Evolutionary conservation across 2,797 vertebrate genomes (phyloP), one percentile per base, ranked within the genome.

Genomic region (Heterohyrax brucei): DNA sequence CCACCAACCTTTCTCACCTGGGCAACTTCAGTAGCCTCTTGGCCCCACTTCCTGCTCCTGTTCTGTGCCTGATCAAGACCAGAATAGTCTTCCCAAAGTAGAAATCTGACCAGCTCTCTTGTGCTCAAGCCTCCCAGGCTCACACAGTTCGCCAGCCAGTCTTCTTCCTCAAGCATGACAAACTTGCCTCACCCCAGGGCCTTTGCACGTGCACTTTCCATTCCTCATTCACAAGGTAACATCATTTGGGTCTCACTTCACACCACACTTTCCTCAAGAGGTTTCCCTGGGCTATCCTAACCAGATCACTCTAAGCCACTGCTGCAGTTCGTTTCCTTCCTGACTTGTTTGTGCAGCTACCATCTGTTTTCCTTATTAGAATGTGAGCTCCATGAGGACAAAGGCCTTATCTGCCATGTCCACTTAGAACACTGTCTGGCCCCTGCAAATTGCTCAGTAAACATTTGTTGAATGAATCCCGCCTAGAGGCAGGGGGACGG

Each of bases 161-260:
- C 33, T 64, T 86, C 73, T 89, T 78, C 10, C 64, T n/a, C 70
- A 75, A 75, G n/a, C 24, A 22, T 66, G 44, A 50, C 77, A 82
- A 76, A 26, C 19, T 77, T 85, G 1, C 66, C 75, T 78, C 61
- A 68, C 82, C 93, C 82, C 89, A 66, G 87, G 95, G 62, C 53
- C 86, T 77, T 59, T 87, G 72, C 91, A 56, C 53, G 18, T 76
- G 77, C 24, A 79, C 76, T 66, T 78, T n/a, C 70, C 59, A 14
- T 64, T 48, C 39, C 46, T 78, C 18, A 50, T 28, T n/a, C 59
- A 80, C 61, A 68, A 39, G 1, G 56, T 5, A 39, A 70, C 73
- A 93, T 50, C 87, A n/a, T 19, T 4, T 46, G 48, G 44, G 28
- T 68, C 28, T 78, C 64, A 48, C 13, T 18, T 86, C 44, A 75